Conservation (phyloP, 2,797 vertebrate genomes). For the Luscinia luscinia region DNA sequence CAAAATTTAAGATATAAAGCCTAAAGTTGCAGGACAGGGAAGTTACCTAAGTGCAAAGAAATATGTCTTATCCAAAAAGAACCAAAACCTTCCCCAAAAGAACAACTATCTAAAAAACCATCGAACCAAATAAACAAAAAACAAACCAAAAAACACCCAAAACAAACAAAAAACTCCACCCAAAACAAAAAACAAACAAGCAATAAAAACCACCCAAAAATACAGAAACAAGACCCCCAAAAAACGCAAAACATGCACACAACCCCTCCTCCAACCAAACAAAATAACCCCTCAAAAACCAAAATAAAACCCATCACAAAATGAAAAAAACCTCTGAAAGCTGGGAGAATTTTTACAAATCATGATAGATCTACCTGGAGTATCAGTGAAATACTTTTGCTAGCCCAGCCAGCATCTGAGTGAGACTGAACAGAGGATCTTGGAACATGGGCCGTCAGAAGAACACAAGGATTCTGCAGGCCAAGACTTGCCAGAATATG, state of each 20-base stretch:
- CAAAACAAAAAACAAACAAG: background rate
- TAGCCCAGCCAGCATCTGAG: background rate
- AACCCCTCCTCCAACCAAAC: no score
- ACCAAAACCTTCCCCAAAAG: no score
- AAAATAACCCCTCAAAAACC: rapidly evolving
- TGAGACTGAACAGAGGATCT: background rate
- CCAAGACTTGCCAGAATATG: background rate
- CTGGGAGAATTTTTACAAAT: background rate
- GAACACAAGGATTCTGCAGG: background rate
- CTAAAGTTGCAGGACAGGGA: background rate
- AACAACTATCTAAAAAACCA: background rate
- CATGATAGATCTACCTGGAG: background rate
- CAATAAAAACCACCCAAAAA: no score
- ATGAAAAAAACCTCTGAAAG: background rate
- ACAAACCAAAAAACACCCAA: background rate
- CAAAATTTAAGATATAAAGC: background rate
- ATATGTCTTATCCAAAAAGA: background rate
- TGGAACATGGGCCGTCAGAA: background rate
- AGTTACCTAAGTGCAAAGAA: background rate
- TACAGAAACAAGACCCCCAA: no score
- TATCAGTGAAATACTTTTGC: background rate
- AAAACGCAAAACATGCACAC: no score
- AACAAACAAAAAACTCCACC: no score
- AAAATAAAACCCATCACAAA: background rate
- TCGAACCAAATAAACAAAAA: no score